Conservation (phyloP, 2,113 vertebrate species). For the Origma solitaria region DNA sequence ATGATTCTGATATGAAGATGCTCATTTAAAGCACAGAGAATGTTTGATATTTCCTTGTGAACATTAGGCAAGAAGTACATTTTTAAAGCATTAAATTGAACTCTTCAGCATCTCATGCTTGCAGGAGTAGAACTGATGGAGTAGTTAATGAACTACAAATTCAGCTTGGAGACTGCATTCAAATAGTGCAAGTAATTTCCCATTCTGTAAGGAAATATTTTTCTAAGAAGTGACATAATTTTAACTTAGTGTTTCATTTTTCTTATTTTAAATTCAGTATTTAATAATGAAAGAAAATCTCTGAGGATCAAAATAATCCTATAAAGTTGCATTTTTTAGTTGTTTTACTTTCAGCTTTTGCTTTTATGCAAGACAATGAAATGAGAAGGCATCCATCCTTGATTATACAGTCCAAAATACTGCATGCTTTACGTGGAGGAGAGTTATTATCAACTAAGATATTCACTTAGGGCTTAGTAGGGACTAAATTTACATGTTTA, state of each 20-base stretch:
- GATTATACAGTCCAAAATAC: neutral
- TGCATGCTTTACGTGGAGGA: neutral
- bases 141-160: neutral
- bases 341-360: neutral
- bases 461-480: neutral
- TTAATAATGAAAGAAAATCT: neutral
- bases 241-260: neutral
- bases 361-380: neutral
- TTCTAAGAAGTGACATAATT: neutral
- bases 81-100: neutral
- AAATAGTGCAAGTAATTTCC: neutral
- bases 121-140: neutral
- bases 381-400: neutral
- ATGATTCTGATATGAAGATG: neutral
- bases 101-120: neutral
- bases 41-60: neutral
- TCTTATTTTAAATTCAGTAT: neutral
- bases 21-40: neutral
- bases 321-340: neutral
- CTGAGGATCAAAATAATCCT: neutral
- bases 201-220: conserved; percentile 12
- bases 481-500: neutral
- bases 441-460: neutral
- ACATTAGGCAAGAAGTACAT: neutral
- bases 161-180: neutral